Evolutionary conservation across 2,113 vertebrate species (phyloP), one percentile per base, ranked within the genome.

Genomic region (Plestiodon gilberti): DNA sequence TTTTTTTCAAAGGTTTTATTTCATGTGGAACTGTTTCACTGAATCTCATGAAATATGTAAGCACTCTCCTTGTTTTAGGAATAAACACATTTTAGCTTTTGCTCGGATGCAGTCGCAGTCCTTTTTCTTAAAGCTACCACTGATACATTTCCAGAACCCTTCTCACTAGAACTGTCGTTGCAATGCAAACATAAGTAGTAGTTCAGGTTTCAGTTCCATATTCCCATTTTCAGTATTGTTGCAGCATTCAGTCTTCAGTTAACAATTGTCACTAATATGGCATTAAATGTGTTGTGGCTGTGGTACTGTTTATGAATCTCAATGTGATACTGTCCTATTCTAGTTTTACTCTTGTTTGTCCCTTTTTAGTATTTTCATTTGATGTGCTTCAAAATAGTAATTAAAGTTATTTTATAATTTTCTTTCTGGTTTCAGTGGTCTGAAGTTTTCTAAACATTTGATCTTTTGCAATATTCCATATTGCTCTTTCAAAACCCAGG

Each of bases 351-450:
- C 88, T 55, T 4, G 57, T 79, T 89, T 93, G 88, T 78, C 35
- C 22, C 2, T 89, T 88, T 78, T 17, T 57, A 35, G 84, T 91
- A 89, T 94, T 94, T 73, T n/a, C 90, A 8, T 90, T 87, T 88
- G 40, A 89, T 74, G 89, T 90, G 85, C 93, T 95, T 93, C 89
- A 94, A 92, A 95, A 87, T 95, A 95, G 90, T 92, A 89, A 96
- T 96, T 95, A 97, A 96, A 96, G 76, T 33, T 92, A 94, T 95
- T 96, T 96, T 96, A 85, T 93, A 83, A 93, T 93, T 94, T 82
- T 94, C 92, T 78, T 20, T 59, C 80, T 93, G 62, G 38, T 90
- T 94, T 92, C 79, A 88, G 71, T 91, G 73, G 35, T 69, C 83
- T 55, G 25, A 91, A 62, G 35, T 88, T 33, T 18, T 17, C 35